Conservation (phyloP, 2,113 vertebrate species). For the Dipodomys stephensi region DNA sequence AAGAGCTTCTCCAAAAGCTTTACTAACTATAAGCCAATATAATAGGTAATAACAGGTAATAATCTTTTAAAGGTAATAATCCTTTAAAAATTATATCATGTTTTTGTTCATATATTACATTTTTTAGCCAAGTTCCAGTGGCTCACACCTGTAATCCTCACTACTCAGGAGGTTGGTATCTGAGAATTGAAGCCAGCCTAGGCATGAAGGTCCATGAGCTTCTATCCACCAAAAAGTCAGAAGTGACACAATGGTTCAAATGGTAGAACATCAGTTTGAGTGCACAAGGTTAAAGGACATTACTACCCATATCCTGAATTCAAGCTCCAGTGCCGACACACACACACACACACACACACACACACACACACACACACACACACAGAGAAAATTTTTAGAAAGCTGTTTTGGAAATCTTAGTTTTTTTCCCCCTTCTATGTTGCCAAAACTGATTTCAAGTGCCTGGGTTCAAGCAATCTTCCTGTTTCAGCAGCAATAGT, state of each 20-base stretch:
- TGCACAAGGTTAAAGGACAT: too few relatives aligned
- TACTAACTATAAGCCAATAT: neutral
- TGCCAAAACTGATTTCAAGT: neutral
- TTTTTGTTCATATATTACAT: neutral
- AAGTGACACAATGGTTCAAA: too few relatives aligned
- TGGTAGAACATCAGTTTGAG: too few relatives aligned
- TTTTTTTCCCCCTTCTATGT: neutral
- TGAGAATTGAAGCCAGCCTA: too few relatives aligned
- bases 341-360: too few relatives aligned
- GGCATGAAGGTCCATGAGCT: too few relatives aligned
- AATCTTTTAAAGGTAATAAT: neutral
- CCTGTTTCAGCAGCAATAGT: neutral
- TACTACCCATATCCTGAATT: too few relatives aligned
- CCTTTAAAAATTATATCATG: neutral
- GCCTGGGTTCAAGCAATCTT: neutral
- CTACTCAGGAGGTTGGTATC: too few relatives aligned
- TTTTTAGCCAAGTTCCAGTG: neutral
- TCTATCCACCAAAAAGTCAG: too few relatives aligned
- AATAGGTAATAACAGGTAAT: neutral
- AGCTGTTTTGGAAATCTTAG: conserved; percentile 33
- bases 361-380: too few relatives aligned
- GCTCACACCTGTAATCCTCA: too few relatives aligned
- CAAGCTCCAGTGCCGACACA: too few relatives aligned
- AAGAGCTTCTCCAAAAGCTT: conserved; percentile 27
- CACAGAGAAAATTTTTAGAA: neutral